These are phyloP conservation scores for Bufotes viridis DNA, from an alignment of 2,797 vertebrate species.

Conservation along the genomic window DNA sequence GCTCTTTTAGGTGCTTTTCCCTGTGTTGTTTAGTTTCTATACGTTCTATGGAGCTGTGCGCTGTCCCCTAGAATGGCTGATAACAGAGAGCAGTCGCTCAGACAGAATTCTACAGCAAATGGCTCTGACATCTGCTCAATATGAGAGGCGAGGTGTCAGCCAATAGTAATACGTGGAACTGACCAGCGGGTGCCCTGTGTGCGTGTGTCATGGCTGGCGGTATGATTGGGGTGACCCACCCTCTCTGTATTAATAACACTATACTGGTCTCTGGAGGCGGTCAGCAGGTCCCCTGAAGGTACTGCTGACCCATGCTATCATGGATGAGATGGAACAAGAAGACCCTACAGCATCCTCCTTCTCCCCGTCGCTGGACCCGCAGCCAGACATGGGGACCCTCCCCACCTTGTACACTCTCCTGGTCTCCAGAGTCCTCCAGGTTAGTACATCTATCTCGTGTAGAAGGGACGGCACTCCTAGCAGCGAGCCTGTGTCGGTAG, in stretches of 20 bases:
- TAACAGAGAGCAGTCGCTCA: not conserved
- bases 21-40: too few relatives aligned
- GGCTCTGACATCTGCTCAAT: too few relatives aligned
- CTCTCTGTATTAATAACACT: not conserved
- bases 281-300: not conserved
- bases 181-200: not conserved
- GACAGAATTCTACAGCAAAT: not conserved
- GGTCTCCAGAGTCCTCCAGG: slow-evolving; percentile 42
- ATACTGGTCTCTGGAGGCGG: slow-evolving; percentile 16
- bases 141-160: too few relatives aligned
- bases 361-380: slow-evolving; percentile 12
- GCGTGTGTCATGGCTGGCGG: too few relatives aligned
- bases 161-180: not conserved
- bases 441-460: not conserved
- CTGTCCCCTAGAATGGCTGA: too few relatives aligned
- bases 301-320: not conserved
- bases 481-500: too few relatives aligned
- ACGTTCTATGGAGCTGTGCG: too few relatives aligned
- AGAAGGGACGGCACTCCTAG: too few relatives aligned
- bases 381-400: slow-evolving; percentile 29
- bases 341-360: slow-evolving; percentile 31
- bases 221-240: not conserved
- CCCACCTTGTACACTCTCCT: slow-evolving; percentile 42
- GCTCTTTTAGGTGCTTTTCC: too few relatives aligned
- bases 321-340: slow-evolving; percentile 52